phyloP scores from a whole-genome alignment of 2,888 invertebrate species.

The Salticus scenicus region DNA sequence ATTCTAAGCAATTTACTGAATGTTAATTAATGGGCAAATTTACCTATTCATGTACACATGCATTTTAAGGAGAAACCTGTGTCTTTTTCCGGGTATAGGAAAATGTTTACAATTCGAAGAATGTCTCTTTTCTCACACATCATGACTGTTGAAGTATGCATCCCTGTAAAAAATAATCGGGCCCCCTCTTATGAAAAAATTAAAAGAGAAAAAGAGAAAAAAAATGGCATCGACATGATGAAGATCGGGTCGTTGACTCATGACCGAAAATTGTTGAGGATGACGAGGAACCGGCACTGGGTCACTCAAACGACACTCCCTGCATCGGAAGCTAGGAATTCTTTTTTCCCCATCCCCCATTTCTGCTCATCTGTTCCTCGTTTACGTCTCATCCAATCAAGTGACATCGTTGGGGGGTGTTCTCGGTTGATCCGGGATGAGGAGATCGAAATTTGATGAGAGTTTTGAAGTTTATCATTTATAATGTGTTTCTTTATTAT shows the following conservation, averaged over 20 bases:
- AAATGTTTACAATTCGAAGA: neutral
- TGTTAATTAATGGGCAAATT: too few species aligned
- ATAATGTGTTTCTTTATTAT: neutral
- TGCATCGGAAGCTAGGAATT: conserved; percentile 16
- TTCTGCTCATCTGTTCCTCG: conserved; percentile 17
- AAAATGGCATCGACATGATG: conserved; percentile 27
- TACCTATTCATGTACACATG: too few species aligned
- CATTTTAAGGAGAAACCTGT: too few species aligned
- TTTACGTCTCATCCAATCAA: conserved; percentile 9
- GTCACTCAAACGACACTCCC: conserved; percentile 60
- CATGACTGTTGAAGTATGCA: neutral
- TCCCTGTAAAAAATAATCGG: neutral
- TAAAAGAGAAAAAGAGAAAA: neutral
- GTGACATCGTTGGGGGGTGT: conserved; percentile 10
- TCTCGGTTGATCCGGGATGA: neutral
- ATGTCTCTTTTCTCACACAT: neutral
- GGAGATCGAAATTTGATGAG: neutral
- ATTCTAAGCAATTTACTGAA: too few species aligned
- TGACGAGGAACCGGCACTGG: conserved; percentile 66
- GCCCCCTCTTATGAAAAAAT: conserved; percentile 8
- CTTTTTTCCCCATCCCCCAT: neutral
- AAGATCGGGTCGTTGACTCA: conserved; percentile 55
- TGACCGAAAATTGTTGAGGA: conserved; percentile 63
- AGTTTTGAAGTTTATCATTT: neutral
- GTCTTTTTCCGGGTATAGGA: neutral